Evolutionary conservation across 37 sponge, comb jelly and placozoan species (phyloP), one percentile per base, ranked within the genome.

Genomic region (Ephydatia muelleri): DNA sequence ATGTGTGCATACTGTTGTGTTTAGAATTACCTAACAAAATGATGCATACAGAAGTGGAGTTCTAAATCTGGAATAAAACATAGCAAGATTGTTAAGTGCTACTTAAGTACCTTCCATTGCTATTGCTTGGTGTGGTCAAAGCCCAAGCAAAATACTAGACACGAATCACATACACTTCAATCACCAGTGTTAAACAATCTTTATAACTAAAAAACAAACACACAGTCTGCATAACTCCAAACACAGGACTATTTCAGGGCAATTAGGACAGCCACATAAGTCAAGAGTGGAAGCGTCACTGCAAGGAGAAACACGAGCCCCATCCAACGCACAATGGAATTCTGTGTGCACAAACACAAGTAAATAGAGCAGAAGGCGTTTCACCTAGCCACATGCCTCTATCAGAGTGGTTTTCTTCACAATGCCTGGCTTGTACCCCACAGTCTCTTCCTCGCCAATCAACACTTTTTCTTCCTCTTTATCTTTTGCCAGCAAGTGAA

Each of bases 391-490:
- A 57, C 57, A 57, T 11, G 16, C 57, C 57, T 57, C 19, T 11
- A 57, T 14, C 57, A 57, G 57, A 11, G 19, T 11, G 19, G 9
- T 14, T 21, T 57, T 57, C 19, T 57, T 14, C 16, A 21, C 16
- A 11, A 11, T 57, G 57, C 0, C 19, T 14, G 57, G 57, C 57
- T 11, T 57, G 57, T 57, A 1, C 19, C 16, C 57, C 16, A 57
- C 57, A 1, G 72, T 81, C 6, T 70, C 82, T 27, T 70, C 82
- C 82, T 43, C 13, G 0, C 68, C 70, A 34, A 43, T 71, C 38
- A 36, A 40, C 11, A 38, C 35, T 40, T 70, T 70, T 23, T 1
- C 71, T n/a, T 39, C 71, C 2, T 37, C 82, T 28, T 22, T 68
- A 38, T 81, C 82, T 70, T 39, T 48, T 66, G 67, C 70, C 34